A percentile compares a stretch with the other conserved stretches of the same genome.
These are phyloP conservation scores for Lymantria dispar DNA, from an alignment of 2,888 invertebrate genomes.

Conservation along the genomic window DNA sequence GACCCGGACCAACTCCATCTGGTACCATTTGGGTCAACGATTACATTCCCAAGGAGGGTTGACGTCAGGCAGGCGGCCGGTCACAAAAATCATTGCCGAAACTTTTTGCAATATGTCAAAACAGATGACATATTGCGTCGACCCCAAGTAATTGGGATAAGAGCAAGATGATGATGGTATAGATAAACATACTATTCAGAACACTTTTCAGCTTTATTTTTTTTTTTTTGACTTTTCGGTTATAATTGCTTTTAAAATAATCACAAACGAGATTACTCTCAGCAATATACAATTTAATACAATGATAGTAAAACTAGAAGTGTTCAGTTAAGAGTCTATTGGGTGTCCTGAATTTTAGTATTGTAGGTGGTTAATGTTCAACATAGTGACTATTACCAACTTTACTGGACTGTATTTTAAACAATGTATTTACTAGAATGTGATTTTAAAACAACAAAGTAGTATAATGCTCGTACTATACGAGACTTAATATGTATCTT, in stretches of 20 bases:
- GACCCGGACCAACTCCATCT: too few species aligned
- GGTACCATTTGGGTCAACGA: too few species aligned
- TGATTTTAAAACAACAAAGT: slow-evolving; percentile 6
- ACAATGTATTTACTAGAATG: slow-evolving; percentile 5
- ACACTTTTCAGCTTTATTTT: too few species aligned
- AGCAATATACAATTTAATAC: background rate
- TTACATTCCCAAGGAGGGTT: too few species aligned
- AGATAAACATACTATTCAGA: too few species aligned
- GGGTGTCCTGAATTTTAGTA: background rate
- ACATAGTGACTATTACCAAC: background rate
- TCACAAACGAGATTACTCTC: background rate
- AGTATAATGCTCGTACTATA: slow-evolving; percentile 4
- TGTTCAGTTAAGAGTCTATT: slow-evolving; percentile 1
- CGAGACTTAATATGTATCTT: slow-evolving; percentile 3
- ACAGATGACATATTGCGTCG: too few species aligned
- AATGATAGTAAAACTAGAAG: background rate
- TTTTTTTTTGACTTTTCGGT: too few species aligned
- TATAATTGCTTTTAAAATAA: background rate
- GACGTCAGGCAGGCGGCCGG: too few species aligned
- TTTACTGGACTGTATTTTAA: slow-evolving; percentile 4
- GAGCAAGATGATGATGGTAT: too few species aligned
- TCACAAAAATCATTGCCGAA: too few species aligned
- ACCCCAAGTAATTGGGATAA: too few species aligned
- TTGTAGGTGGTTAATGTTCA: background rate
- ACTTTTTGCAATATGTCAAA: too few species aligned